These are phyloP conservation scores for Adelognathus sp. DNA, from an alignment of 2,888 invertebrate genomes.

Conservation along the genomic window DNA sequence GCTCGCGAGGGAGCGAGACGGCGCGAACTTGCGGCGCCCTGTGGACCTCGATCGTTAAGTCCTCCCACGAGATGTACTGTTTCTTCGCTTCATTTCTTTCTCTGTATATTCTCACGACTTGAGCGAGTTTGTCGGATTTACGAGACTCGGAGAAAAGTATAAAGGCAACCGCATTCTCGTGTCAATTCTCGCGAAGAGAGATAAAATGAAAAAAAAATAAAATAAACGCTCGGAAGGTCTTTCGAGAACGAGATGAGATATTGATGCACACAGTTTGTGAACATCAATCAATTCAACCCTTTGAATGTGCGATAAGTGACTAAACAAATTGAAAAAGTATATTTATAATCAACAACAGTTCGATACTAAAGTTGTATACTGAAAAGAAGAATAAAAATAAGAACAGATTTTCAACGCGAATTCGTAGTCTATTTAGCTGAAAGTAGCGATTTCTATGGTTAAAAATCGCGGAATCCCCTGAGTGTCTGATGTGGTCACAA, in stretches of 20 bases:
- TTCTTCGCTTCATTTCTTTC: conserved; percentile 32
- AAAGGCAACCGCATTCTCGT: background rate
- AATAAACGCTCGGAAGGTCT: background rate
- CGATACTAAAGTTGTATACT: too few relatives aligned
- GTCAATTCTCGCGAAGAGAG: too few relatives aligned
- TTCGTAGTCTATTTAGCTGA: too few relatives aligned
- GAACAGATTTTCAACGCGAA: too few relatives aligned
- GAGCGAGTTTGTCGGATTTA: conserved; percentile 12
- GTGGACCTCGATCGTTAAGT: conserved; percentile 57
- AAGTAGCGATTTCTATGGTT: too few relatives aligned
- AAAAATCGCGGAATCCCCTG: too few relatives aligned
- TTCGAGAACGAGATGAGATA: background rate
- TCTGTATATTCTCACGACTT: background rate
- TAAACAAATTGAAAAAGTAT: too few relatives aligned
- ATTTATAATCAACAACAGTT: too few relatives aligned
- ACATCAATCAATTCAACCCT: too few relatives aligned
- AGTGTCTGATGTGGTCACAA: too few relatives aligned
- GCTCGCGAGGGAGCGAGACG: conserved; percentile 22
- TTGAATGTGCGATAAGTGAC: too few relatives aligned
- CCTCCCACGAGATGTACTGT: conserved; percentile 34
- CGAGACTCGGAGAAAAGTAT: conserved; percentile 2
- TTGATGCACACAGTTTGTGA: background rate
- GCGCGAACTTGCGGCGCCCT: conserved; percentile 54
- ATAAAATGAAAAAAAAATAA: background rate
- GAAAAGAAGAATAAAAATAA: too few relatives aligned